Base-by-base conservation (phyloP, 2,888 invertebrate genomes). In the Ischnus inquisitorius region DNA sequence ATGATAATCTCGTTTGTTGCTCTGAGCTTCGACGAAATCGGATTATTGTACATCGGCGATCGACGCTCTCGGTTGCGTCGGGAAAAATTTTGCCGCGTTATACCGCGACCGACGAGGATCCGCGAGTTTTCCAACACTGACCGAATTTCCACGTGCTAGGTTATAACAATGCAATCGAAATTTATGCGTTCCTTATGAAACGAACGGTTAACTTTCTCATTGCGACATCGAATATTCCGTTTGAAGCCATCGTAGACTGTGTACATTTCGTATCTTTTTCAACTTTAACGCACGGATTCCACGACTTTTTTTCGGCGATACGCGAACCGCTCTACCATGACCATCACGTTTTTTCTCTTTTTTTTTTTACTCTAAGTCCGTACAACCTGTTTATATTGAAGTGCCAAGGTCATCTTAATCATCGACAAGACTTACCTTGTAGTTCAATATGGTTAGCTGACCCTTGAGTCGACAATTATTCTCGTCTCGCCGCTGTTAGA, bases 1-100 rank as follows among this genome's bases (percentile, higher is more conserved):
- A 77, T 76, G 83, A 85, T 83, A 83, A 86, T 85, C 83, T 51
- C 57, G 76, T 86, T 85, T 72, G 72, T 48, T 10, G 34, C 62
- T 43, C 64, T 14, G 65, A 69, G 69, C 51, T 69, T 62, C 16
- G 19, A 57, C 22, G 64, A 79, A 81, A 83, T 85, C 39, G 41
- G 51, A 80, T 84, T 80, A 69, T 79, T 28, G 10, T 8, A 34
- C 34, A 22, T 43, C 62, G 8, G n/a, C 51, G 51, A 28, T 74
- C 12, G 6, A 39, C 6, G 48, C 16, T 25, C n/a, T n/a, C n/a
- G n/a, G 25, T 12, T 41, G 19, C 41, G 69, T 64, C 71, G 39
- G n/a, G n/a, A 6, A 60, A 60, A 14, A 14, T 51, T n/a, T 54
- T 34, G 4, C 22, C 54, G 10, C 69, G 14, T 48, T 51, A 8